Evolutionary conservation across 2,113 vertebrate species (phyloP), one percentile per base, ranked within the genome.

Genomic region (Myotis brandtii): DNA sequence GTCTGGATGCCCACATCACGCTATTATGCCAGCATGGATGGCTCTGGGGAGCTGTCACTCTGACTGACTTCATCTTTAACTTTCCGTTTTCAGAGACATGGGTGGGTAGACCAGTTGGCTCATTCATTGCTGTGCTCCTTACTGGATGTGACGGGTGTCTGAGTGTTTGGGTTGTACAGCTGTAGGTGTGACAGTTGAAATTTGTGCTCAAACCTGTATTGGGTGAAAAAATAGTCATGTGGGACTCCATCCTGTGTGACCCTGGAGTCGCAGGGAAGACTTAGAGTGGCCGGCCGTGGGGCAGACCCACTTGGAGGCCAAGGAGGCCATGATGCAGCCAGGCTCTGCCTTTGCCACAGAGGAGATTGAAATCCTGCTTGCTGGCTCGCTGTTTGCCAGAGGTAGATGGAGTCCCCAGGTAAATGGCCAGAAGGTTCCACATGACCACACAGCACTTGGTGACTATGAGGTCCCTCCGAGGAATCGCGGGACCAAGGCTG

Each of bases 361-460:
- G 11, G 5, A 2, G 14, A 37, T 27, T 50, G 14, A 37, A 69
- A 48, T 69, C 40, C 17, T 59, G 37, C n/a, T 34, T 27, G 30
- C 23, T 11, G 10, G 37, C 25, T 87, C 9, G 14, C n/a, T 59
- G 3, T 80, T 30, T 66, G 54, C 52, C 30, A 72, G 64, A 43
- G 50, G 40, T 37, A 30, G 10, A 16, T 59, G 25, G 27, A 21
- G 3, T 16, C 14, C 40, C 64, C 12, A 32, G 50, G 40, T 34
- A 2, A 14, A 43, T 6, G n/a, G 23, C 14, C 3, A 5, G 20
- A 37, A 67, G 46, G 18, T 6, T 14, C 43, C 21, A 23, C 12
- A 7, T 6, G 3, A 6, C 12, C 16, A 0, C 17, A 13, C 43
- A 1, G 27, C 32, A 9, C 40, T 3, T 4, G 4, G 59, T 59